Base-by-base conservation (phyloP, 2,888 invertebrate genomes). In the Anodontia alba region DNA sequence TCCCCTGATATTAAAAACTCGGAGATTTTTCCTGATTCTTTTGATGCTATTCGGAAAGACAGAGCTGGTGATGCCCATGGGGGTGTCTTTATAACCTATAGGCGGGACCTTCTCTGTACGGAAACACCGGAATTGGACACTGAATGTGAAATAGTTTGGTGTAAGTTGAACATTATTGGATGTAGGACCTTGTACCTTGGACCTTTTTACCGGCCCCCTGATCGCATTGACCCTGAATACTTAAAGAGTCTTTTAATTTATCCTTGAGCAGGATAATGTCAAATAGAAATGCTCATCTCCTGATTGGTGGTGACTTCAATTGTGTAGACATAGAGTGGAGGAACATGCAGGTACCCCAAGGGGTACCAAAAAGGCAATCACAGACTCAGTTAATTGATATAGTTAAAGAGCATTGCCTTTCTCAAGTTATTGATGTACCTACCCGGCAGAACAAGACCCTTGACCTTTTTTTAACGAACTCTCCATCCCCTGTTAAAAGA, bases 261-360 rank as follows among this genome's bases (percentile, higher is more conserved):
- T 71, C 71, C 1, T 33, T 72, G 17, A 3, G 8, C 5, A 33
- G 73, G 29, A 73, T 73, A 1, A 73, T 62, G 38, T 42, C 42
- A n/a, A 62, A 62, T 20, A 73, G 54, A 43, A 73, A 73, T 57
- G 73, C 73, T n/a, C 23, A 26, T 26, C 26, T 73, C 29, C 43
- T 73, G 23, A 3, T 57, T n/a, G 57, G 73, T 10, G 73, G 73
- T 0, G 62, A 73, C 42, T 73, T 73, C 15, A 73, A 73, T n/a
- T 73, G 73, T 42, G 73, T 38, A 23, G 42, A 62, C 29, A 43
- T 73, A 36, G 62, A 73, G 29, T 73, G 73, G 57, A 43, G 15
- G 1, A 73, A 1, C 20, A 51, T 72, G 72, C 26, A 31, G 8
- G 72, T 72, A 29, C 51, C 71, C 12, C 51, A 26, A 7, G 33